These are phyloP conservation scores for Parazoanthus darwini DNA, from an alignment of 92 coral and sea anemone species.

Conservation along the genomic window DNA sequence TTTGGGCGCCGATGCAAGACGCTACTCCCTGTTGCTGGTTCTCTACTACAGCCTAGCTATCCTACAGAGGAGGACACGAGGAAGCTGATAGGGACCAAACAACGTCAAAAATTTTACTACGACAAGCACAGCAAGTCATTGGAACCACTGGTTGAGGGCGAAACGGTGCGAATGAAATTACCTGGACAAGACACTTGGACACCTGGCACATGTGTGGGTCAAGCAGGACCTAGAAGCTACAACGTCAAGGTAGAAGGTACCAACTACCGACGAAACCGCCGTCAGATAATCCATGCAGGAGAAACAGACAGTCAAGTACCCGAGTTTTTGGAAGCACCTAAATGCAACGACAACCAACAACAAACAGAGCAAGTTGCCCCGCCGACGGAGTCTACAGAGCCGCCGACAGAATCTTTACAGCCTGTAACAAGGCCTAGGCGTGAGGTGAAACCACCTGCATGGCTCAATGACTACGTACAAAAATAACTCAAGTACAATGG, in stretches of 20 bases:
- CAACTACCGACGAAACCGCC: conserved; percentile 46
- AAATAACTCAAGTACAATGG: no score
- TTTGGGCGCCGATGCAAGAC: conserved; percentile 53
- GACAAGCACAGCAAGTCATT: conserved; percentile 43
- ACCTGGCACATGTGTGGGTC: conserved; percentile 44
- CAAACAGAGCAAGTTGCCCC: no score
- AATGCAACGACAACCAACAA: background rate
- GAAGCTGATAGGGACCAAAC: conserved; percentile 36
- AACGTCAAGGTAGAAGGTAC: conserved; percentile 18
- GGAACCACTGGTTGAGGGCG: conserved; percentile 36
- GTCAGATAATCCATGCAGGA: conserved; percentile 39
- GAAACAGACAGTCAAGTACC: background rate
- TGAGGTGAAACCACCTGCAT: no score
- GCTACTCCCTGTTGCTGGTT: conserved; percentile 57
- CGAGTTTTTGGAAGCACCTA: background rate
- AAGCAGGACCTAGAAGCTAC: conserved; percentile 47
- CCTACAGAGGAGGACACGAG: conserved; percentile 45
- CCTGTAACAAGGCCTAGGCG: no score
- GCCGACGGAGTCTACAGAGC: no score
- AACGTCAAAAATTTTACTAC: conserved; percentile 51
- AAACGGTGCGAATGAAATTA: conserved; percentile 47
- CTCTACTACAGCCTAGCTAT: conserved; percentile 48
- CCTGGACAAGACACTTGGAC: conserved; percentile 53
- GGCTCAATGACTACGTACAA: no score
- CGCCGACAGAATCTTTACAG: no score